Base-by-base conservation (phyloP, 2,888 invertebrate species). In the Folsomia manolachei region DNA sequence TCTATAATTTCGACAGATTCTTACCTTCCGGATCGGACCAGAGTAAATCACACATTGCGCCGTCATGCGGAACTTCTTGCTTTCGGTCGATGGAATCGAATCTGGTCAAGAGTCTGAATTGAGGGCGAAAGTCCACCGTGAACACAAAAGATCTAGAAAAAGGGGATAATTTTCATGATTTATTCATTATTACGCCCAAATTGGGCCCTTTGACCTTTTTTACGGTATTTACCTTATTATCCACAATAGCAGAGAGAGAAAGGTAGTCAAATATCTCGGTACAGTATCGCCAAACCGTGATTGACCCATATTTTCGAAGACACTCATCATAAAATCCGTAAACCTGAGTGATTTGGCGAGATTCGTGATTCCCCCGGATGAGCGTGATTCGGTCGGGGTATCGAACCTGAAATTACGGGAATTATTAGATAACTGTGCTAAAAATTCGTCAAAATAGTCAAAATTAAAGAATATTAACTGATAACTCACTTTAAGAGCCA, bases 311-410 rank as follows among this genome's bases (percentile, higher is more conserved):
- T 87, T 99, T 99, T 78, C 99, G 53, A 80, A 98, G 87, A 84
- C 99, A 99, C 86, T 99, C 99, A 84, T 99, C 99, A 84, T 99
- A 99, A 86, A 99, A 99, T 7, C 99, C 99, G 84, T 99, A 99
- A 4, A 98, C 97, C 88, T 99, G 99, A 75, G 99, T 99, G 76
- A 99, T 99, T 86, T 99, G 99, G 82, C 99, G 88, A 75, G 97
- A 97, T 86, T 99, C 98, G 82, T 99, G 99, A 84, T 99, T 99
- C 56, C 99, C 98, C 82, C 99, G 88, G 82, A 99, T 99, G 81
- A 99, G 86, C 78, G 98, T 99, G 79, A 99, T 97, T 83, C 99
- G 90, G 85, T 99, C 99, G 74, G 99, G 99, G 86, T 99, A 99
- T 77, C 99, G 90, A 70, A 97, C 96, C 94, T 95, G 81, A 0